Conservation (phyloP, 2,113 vertebrate genomes). For the Psophia crepitans region DNA sequence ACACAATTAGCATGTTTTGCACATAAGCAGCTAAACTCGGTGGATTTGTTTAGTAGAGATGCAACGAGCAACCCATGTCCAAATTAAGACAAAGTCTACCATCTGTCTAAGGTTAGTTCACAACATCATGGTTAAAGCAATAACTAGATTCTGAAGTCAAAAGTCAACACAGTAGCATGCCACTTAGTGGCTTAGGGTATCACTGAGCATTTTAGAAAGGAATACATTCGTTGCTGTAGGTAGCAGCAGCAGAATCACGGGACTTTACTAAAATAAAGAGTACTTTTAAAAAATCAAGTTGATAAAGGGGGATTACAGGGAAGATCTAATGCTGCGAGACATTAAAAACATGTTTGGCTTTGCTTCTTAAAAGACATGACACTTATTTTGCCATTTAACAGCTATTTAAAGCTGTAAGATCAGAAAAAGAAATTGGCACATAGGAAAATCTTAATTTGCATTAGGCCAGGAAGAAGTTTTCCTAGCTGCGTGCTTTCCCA, state of each 20-base stretch:
- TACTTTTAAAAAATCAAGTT: neutral
- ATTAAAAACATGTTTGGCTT: neutral
- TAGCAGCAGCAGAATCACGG: slow-evolving; percentile 13
- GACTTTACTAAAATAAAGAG: neutral
- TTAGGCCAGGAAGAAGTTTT: neutral
- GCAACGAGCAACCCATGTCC: slow-evolving; percentile 37
- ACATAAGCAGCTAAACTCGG: slow-evolving; percentile 59
- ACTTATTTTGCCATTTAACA: neutral
- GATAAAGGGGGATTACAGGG: neutral
- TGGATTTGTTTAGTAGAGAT: slow-evolving; percentile 29
- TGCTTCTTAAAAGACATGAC: slow-evolving; percentile 18
- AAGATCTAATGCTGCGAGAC: neutral
- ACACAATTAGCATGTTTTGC: slow-evolving; percentile 59
- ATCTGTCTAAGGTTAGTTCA: slow-evolving; percentile 52
- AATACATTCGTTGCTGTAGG: neutral
- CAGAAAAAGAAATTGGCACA: neutral
- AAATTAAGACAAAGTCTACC: slow-evolving; percentile 50
- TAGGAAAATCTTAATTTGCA: neutral
- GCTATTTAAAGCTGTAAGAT: slow-evolving; percentile 37
- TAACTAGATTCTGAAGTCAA: slow-evolving; percentile 14
- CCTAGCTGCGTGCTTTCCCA: neutral
- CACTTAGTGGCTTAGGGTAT: neutral
- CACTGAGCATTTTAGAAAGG: neutral
- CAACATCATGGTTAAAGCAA: slow-evolving; percentile 45
- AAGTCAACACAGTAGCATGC: neutral